These are phyloP conservation scores for Scaptomyza hsui DNA, from an alignment of 1,140 invertebrate genomes.

Conservation along the genomic window DNA sequence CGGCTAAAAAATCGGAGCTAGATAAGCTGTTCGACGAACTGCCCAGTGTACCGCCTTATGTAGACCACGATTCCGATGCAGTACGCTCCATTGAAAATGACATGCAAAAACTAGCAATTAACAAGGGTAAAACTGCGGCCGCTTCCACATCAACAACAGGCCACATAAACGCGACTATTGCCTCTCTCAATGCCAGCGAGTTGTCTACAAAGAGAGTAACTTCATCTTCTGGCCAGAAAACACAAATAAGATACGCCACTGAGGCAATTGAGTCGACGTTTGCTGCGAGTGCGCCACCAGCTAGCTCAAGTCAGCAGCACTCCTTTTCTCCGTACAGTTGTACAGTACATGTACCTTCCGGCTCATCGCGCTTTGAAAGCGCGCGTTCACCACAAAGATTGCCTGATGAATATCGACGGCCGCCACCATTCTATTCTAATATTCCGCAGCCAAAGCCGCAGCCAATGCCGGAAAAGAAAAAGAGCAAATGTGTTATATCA, in stretches of 20 bases:
- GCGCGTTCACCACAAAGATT: neutral
- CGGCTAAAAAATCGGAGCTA: constrained; percentile 35
- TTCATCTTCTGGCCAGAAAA: neutral
- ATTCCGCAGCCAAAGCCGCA: neutral
- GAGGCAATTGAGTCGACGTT: neutral
- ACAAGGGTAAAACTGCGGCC: neutral
- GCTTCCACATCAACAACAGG: neutral
- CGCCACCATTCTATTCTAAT: constrained; percentile 15
- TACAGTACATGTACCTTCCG: constrained; percentile 48
- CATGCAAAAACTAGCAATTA: constrained; percentile 37
- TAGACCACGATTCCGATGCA: constrained; percentile 31
- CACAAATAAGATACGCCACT: neutral
- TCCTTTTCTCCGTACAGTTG: constrained; percentile 13
- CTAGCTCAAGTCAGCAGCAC: neutral
- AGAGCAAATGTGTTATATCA: constrained; percentile 53
- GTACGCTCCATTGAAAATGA: constrained; percentile 33
- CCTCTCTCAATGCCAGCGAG: neutral
- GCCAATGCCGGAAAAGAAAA: constrained; percentile 24
- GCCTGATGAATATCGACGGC: constrained; percentile 22
- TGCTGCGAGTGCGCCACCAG: constrained; percentile 13
- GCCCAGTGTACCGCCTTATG: constrained; percentile 52
- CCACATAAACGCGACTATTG: neutral
- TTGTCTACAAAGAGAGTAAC: neutral
- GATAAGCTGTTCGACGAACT: constrained; percentile 61
- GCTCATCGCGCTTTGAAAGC: constrained; percentile 20